phyloP scores from a whole-genome alignment of 2,888 invertebrate species.

The Drosophila prolongata region DNA sequence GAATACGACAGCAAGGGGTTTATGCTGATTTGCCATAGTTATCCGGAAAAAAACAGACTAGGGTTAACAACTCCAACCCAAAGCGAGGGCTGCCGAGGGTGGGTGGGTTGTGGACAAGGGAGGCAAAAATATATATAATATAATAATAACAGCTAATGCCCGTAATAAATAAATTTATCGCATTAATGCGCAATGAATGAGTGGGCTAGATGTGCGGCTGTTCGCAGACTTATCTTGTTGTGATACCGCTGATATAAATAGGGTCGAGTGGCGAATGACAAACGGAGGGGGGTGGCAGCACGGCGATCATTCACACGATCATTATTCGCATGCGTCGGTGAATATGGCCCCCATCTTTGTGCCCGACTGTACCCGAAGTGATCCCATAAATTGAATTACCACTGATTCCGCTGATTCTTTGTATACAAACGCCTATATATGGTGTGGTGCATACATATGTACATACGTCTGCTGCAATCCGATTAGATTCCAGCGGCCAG shows the following conservation, averaged over 20 bases:
- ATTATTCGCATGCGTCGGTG: slow-evolving; percentile 16
- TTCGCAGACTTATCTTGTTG: slow-evolving; percentile 33
- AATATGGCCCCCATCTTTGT: background rate
- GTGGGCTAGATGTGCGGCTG: slow-evolving; percentile 25
- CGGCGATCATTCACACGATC: slow-evolving; percentile 41
- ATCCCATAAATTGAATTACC: slow-evolving; percentile 40
- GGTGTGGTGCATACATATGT: background rate
- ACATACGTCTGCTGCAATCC: background rate
- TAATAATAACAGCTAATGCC: slow-evolving; percentile 47
- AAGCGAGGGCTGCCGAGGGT: background rate
- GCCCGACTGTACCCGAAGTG: slow-evolving; percentile 18
- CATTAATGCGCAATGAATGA: slow-evolving; percentile 61
- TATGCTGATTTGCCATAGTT: background rate
- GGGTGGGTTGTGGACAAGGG: background rate
- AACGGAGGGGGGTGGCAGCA: background rate
- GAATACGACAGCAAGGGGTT: background rate
- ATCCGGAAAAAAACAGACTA: background rate
- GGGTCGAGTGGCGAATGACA: slow-evolving; percentile 5
- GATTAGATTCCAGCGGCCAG: slow-evolving; percentile 26
- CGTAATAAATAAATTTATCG: slow-evolving; percentile 66
- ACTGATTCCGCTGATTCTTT: slow-evolving; percentile 24
- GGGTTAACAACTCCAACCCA: background rate
- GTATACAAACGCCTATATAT: background rate
- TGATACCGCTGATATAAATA: slow-evolving; percentile 28
- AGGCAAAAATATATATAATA: slow-evolving; percentile 33